Conservation (phyloP, 2,888 invertebrate species). For the Stomorhina lunata region DNA sequence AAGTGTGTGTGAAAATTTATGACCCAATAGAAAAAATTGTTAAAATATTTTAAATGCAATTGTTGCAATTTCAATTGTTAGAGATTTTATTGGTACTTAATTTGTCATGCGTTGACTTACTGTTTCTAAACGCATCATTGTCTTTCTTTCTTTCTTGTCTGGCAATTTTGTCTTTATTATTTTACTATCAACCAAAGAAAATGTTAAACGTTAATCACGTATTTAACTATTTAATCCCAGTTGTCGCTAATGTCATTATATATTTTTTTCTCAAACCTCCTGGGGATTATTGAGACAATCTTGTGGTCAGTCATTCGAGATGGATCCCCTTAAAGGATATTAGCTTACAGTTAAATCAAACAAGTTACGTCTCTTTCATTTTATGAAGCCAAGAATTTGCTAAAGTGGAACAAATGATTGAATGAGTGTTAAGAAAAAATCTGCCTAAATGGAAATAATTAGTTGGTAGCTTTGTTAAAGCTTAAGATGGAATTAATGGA, state of each 20-base stretch:
- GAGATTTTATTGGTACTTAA: conserved; percentile 33
- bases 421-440: background rate
- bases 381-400: background rate
- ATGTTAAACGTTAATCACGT: conserved; percentile 51
- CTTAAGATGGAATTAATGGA: background rate
- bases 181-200: background rate
- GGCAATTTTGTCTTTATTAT: background rate
- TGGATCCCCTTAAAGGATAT: conserved; percentile 51
- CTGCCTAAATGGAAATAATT: background rate
- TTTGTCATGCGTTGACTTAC: conserved; percentile 60
- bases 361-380: conserved; percentile 2
- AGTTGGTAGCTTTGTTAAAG: background rate
- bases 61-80: conserved; percentile 17
- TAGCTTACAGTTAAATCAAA: conserved; percentile 47
- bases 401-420: conserved; percentile 9
- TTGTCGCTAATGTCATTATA: conserved; percentile 7
- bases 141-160: background rate
- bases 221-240: conserved; percentile 28
- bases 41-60: conserved; percentile 33
- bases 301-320: conserved; percentile 5
- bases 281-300: conserved; percentile 34
- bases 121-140: conserved; percentile 38
- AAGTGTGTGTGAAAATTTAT: conserved; percentile 13
- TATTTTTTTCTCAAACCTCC: conserved; percentile 28
- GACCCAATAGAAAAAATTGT: background rate